These are phyloP conservation scores for Athene cunicularia DNA, from an alignment of 2,113 vertebrate genomes.

Conservation along the genomic window DNA sequence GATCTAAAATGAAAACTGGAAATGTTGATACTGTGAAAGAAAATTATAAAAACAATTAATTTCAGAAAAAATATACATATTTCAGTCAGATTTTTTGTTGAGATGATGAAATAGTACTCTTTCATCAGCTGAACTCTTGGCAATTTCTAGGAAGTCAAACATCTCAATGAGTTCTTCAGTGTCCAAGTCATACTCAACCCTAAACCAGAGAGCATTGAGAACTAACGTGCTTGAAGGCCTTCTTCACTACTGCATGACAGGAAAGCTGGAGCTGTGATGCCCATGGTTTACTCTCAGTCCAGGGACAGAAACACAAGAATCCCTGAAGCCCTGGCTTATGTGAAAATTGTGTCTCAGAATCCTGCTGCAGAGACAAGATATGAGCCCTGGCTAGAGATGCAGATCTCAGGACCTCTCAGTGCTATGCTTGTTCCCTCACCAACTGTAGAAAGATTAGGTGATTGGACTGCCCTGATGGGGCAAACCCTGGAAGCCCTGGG, in stretches of 20 bases:
- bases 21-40: not conserved
- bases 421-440: not conserved
- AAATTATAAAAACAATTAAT: not conserved
- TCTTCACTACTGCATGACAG: not conserved
- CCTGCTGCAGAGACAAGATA: not conserved
- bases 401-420: not conserved
- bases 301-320: not conserved
- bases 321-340: not conserved
- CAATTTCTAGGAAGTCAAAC: not conserved
- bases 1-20: not conserved
- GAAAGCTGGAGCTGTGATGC: not conserved
- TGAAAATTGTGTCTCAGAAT: not conserved
- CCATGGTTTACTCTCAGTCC: not conserved
- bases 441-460: not conserved
- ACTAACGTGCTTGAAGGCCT: not conserved
- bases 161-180: not conserved
- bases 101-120: not conserved
- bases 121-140: not conserved
- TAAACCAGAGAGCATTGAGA: not conserved
- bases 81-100: not conserved
- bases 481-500: not conserved
- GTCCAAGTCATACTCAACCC: not conserved
- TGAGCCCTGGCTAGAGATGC: not conserved
- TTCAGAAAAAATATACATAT: not conserved
- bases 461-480: not conserved